Evolutionary conservation across 2,797 vertebrate genomes (phyloP), one percentile per base, ranked within the genome.

Genomic region (Bryconaethiops microstoma): DNA sequence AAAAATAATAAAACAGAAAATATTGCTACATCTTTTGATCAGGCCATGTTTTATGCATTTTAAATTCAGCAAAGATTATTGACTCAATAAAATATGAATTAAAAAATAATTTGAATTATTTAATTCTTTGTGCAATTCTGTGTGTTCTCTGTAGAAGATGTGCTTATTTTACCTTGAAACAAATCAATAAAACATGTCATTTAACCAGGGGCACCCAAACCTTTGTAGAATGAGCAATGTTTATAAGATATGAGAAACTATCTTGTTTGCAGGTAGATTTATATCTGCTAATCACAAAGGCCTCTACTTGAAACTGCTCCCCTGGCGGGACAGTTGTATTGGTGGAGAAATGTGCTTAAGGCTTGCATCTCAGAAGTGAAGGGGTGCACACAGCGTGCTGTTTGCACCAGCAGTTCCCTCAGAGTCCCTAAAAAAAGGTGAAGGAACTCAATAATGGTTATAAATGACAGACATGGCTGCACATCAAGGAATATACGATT

Each of bases 321-420:
- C 9, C 16, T 21, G 52, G 69, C 6, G 8, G 35, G 16, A 71
- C 16, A 55, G 17, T 54, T 54, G 23, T 71, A 29, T 54, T 23
- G 69, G 40, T 7, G 12, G 25, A 54, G 25, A 54, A 40, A 71
- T 52, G 45, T 71, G 69, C 69, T 55, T 71, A 54, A 71, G 16
- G 54, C 29, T 21, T 29, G 45, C 25, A 68, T 68, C 42, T 68
- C 12, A 45, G 25, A 25, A 21, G 8, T 52, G 68, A 50, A 68
- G 67, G n/a, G 67, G 42, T 70, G 21, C 29, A 17, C 68, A 71
- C 7, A 35, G 23, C 23, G 29, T 71, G 17, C n/a, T 71, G 50
- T 71, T 29, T 35, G 69, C 35, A 35, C 29, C 69, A 71, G 68
- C 50, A 54, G 13, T 54, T 71, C 50, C 25, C 13, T 39, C 17